Evolutionary conservation across 2,888 invertebrate species (phyloP).

Genomic region (Diarsia brunnea): DNA sequence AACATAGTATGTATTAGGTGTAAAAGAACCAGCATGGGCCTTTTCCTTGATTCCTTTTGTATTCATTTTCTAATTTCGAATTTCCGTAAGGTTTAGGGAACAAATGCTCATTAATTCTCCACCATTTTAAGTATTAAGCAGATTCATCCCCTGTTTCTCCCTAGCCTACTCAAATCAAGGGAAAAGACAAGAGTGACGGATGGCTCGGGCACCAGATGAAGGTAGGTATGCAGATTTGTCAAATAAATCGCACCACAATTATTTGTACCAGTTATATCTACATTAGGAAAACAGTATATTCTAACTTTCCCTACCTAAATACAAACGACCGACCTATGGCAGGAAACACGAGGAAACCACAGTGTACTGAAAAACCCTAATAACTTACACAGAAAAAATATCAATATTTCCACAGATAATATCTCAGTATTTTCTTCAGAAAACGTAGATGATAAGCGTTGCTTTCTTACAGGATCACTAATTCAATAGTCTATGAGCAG

Average conservation of each 20-base stretch:
- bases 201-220: conserved; percentile 4
- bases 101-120: not conserved
- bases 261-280: not conserved
- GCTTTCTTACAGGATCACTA: conserved; percentile 47
- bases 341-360: not conserved
- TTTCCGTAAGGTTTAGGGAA: not conserved
- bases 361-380: not conserved
- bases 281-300: not conserved
- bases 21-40: not conserved
- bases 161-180: not conserved
- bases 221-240: not conserved
- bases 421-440: conserved; percentile 22
- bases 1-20: not conserved
- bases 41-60: too few relatives aligned
- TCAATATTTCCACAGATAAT: not conserved
- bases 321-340: not conserved
- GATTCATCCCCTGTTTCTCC: not conserved
- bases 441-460: conserved; percentile 49
- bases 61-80: not conserved
- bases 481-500: conserved; percentile 63
- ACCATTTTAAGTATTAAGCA: not conserved
- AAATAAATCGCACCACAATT: not conserved
- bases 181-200: conserved; percentile 2
- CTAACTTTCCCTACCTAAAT: not conserved
- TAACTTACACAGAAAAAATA: not conserved